phyloP scores from a whole-genome alignment of 2,888 invertebrate species.

The Lamproptera curius region DNA sequence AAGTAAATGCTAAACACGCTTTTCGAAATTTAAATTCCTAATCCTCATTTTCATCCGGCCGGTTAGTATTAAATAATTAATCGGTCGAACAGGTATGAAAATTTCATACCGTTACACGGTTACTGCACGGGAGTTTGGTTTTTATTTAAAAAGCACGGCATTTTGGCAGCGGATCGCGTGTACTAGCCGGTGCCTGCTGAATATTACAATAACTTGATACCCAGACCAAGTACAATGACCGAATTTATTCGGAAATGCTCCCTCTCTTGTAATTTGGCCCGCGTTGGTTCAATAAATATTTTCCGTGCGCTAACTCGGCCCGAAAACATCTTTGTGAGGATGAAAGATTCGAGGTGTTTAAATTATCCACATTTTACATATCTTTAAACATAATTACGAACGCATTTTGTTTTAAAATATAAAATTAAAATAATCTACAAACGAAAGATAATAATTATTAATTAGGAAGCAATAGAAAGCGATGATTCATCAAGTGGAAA shows the following conservation, averaged over 20 bases:
- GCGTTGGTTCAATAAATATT: slow-evolving; percentile 19
- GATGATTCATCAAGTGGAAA: no score
- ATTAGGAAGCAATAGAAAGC: no score
- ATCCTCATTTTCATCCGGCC: not conserved
- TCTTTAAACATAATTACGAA: no score
- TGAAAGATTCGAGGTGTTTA: no score
- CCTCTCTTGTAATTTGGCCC: slow-evolving; percentile 16
- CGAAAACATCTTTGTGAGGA: slow-evolving; percentile 1
- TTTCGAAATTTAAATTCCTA: not conserved
- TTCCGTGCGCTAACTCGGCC: slow-evolving; percentile 1
- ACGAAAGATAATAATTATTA: no score
- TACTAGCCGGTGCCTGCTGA: slow-evolving; percentile 19
- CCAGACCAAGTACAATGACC: slow-evolving; percentile 37
- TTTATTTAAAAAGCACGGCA: slow-evolving; percentile 14
- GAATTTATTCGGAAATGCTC: slow-evolving; percentile 31
- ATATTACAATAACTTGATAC: slow-evolving; percentile 24
- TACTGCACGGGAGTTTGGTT: slow-evolving; percentile 4
- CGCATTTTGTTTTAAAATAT: no score
- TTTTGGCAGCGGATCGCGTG: slow-evolving; percentile 21
- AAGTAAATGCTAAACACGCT: not conserved
- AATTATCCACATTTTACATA: no score
- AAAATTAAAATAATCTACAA: no score
- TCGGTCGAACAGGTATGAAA: slow-evolving; percentile 1
- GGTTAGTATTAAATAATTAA: not conserved
- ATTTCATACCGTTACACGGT: slow-evolving; percentile 9